Percentiles rank a stretch among this genome's conserved stretches.
Evolutionary conservation across 2,113 vertebrate genomes (phyloP).

Genomic region (Todiramphus chloris): DNA sequence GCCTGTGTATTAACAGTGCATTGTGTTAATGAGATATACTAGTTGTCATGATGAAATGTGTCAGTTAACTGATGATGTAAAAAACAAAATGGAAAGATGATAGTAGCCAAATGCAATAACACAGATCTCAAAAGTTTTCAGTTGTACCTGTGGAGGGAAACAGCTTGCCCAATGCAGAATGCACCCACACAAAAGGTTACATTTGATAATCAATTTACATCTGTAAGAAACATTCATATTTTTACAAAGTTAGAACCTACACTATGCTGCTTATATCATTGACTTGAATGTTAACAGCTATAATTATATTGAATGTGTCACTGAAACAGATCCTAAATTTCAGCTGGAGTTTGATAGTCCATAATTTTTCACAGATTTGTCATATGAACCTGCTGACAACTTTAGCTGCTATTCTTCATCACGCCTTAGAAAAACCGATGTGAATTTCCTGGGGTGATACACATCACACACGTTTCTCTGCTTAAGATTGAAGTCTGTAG

Average conservation of each 20-base stretch:
- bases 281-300: neutral
- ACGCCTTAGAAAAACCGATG: neutral
- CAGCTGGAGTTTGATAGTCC: neutral
- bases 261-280: neutral
- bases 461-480: neutral
- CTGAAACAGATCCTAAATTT: neutral
- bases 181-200: accelerated
- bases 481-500: neutral
- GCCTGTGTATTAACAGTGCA: neutral
- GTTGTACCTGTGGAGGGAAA: neutral
- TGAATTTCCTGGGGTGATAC: neutral
- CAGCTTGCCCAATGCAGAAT: neutral
- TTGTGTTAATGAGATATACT: neutral
- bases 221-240: neutral
- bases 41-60: neutral
- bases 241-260: neutral
- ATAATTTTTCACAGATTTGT: neutral
- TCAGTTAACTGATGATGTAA: neutral
- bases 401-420: neutral
- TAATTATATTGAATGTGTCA: neutral
- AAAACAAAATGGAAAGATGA: neutral
- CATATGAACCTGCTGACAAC: neutral
- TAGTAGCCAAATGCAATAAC: neutral
- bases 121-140: neutral
- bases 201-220: neutral